Conservation (phyloP, 2,797 vertebrate species). For the Sebastes ruberrimus region DNA sequence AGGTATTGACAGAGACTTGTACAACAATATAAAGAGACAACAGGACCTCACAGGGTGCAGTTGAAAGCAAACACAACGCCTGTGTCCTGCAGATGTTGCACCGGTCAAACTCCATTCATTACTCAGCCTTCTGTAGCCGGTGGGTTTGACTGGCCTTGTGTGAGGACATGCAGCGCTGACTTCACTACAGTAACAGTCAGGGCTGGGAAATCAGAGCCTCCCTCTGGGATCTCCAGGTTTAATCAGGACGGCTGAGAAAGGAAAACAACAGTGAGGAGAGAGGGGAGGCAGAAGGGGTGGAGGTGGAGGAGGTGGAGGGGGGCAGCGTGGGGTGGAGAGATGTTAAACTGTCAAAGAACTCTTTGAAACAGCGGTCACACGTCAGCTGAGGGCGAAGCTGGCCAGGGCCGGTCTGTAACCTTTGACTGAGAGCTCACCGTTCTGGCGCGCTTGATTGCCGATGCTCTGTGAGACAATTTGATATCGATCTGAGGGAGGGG, state of each 20-base stretch:
- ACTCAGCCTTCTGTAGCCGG: conserved; percentile 17
- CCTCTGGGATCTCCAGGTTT: conserved; percentile 61
- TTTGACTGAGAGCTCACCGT: conserved; percentile 56
- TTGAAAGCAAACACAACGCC: conserved; percentile 10
- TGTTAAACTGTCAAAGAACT: conserved; percentile 68
- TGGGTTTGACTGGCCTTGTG: conserved; percentile 44
- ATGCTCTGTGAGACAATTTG: conserved; percentile 65
- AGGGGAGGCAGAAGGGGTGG: background rate
- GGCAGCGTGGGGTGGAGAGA: conserved; percentile 11
- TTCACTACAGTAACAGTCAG: conserved; percentile 72
- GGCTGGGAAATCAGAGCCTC: conserved; percentile 70
- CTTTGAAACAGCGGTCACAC: conserved; percentile 56
- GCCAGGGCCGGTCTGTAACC: conserved; percentile 45
- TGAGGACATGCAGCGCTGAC: conserved; percentile 64
- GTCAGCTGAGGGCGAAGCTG: conserved; percentile 39
- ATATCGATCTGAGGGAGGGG: conserved; percentile 64
- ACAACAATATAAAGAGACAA: background rate
- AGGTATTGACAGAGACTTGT: background rate
- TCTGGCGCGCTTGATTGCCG: conserved; percentile 56
- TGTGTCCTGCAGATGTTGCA: conserved; percentile 40
- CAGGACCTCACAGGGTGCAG: conserved; percentile 1
- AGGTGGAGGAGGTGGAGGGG: background rate
- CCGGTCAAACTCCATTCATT: conserved; percentile 44
- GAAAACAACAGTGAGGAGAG: conserved; percentile 61
- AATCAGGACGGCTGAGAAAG: conserved; percentile 72